Percentiles rank a stretch among this genome's conserved stretches.
Conservation (phyloP, 2,113 vertebrate species). For the Peromyscus maniculatus region DNA sequence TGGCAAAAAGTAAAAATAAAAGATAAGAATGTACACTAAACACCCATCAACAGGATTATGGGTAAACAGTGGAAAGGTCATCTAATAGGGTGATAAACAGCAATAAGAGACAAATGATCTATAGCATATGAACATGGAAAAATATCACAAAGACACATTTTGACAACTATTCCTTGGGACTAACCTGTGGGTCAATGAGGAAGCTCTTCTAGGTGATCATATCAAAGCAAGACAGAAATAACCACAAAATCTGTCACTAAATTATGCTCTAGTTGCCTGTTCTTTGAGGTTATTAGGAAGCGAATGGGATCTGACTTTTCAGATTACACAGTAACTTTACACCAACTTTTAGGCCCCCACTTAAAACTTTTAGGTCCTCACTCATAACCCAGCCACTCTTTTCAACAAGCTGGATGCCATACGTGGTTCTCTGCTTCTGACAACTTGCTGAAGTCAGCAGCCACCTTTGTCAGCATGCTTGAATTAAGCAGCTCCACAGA, state of each 20-base stretch:
- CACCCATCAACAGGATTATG: not conserved
- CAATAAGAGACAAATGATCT: not conserved
- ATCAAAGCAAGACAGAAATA: conserved; percentile 51
- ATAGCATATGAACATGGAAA: not conserved
- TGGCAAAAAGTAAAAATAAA: not conserved
- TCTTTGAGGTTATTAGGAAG: conserved; percentile 81
- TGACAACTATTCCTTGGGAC: not conserved
- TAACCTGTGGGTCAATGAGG: not conserved
- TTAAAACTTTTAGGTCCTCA: conserved; percentile 36
- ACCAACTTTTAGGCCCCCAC: conserved; percentile 68
- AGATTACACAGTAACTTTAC: conserved; percentile 52
- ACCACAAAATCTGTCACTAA: conserved; percentile 17
- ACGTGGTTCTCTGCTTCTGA: not conserved
- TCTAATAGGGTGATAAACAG: not conserved
- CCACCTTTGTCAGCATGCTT: conserved; percentile 74
- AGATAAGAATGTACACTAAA: too few relatives aligned
- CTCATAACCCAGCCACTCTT: conserved; percentile 54
- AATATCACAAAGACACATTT: not conserved
- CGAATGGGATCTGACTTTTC: conserved; percentile 75
- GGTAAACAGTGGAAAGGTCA: not conserved
- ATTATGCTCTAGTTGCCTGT: conserved; percentile 59
- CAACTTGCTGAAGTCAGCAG: conserved; percentile 70
- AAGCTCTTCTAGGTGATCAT: not conserved
- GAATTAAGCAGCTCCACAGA: conserved; percentile 82
- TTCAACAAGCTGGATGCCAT: conserved; percentile 66